Base-by-base conservation (phyloP, 2,113 vertebrate genomes). In the Paradoxurus hermaphroditus region DNA sequence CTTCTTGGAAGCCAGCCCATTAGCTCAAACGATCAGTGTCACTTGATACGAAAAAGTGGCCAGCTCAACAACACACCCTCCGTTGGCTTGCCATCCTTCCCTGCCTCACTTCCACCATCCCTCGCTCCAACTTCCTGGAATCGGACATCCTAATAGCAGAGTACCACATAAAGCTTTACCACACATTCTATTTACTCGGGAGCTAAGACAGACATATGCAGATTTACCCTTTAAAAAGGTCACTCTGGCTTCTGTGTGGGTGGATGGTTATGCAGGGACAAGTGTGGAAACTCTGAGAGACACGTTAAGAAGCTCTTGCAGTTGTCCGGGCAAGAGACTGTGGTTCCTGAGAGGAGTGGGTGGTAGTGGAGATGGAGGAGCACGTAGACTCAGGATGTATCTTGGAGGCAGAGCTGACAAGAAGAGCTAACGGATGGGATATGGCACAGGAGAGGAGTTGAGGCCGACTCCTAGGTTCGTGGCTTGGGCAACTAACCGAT, bases 371-470 rank as follows among this genome's bases (percentile, higher is more conserved):
- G 23, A 73, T 46, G 18, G 39, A 63, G 15, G 21, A 46, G 39
- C 62, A 27, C 7, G 72, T 29, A 90, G 31, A 70, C 8, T 65
- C 25, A 2, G 63, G n/a, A 46, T 87, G 16, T 44, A 25, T 77
- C 72, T 86, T 51, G 19, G 86, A 96, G 34, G 21, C 49, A 95
- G 67, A 94, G 44, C 21, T 82, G 51, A 93, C n/a, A 86, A 89
- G 72, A 89, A 72, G 5, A 84, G 53, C 44, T 78, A 78, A 86
- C n/a, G 70, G 73, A 88, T 2, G 73, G n/a, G 73, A 68, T 51
- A 16, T 67, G 46, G 36, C 56, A 90, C 25, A 77, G 86, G 72
- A 93, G 31, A 41, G 46, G 92, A 89, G 95, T 95, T 25, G 90
- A 96, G 62, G 49, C 36, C 79, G 12, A 67, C 12, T 90, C 72